phyloP scores from a whole-genome alignment of 2,113 vertebrate species.

The Syngnathus typhle region DNA sequence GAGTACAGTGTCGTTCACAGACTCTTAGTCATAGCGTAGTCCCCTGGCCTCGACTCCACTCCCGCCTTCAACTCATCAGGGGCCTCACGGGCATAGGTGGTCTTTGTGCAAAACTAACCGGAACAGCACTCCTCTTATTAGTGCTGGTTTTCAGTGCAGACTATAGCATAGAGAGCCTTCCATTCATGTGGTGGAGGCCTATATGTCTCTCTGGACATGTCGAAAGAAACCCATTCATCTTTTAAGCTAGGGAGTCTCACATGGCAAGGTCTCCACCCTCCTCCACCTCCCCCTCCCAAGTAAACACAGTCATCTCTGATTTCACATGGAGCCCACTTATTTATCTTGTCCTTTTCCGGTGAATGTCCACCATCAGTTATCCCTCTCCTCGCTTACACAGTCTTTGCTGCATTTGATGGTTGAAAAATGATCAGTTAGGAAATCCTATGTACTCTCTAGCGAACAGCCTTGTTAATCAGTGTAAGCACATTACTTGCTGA shows the following conservation, averaged over 20 bases:
- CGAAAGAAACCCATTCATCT: conserved; percentile 49
- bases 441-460: conserved; percentile 18
- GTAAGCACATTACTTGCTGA: conserved; percentile 26
- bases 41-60: conserved; percentile 48
- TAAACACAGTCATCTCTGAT: conserved; percentile 39
- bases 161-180: conserved; percentile 36
- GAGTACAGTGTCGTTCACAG: conserved; percentile 51
- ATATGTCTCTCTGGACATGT: conserved; percentile 38
- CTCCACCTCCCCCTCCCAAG: conserved; percentile 1
- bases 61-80: conserved; percentile 43
- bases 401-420: conserved; percentile 10
- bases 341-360: conserved; percentile 25
- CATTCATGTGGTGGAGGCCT: conserved; percentile 45
- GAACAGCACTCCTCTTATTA: conserved; percentile 43
- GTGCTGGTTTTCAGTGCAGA: conserved; percentile 47
- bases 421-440: conserved; percentile 12
- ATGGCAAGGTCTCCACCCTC: conserved; percentile 6
- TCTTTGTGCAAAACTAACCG: conserved; percentile 50
- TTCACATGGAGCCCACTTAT: conserved; percentile 25
- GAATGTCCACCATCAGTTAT: not conserved
- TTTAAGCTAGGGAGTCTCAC: conserved; percentile 23
- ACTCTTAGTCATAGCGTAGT: conserved; percentile 69
- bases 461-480: conserved; percentile 21
- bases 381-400: conserved; percentile 14
- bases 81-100: conserved; percentile 57